Evolutionary conservation across 2,113 vertebrate genomes (phyloP).

Genomic region (Artemisiospiza belli): DNA sequence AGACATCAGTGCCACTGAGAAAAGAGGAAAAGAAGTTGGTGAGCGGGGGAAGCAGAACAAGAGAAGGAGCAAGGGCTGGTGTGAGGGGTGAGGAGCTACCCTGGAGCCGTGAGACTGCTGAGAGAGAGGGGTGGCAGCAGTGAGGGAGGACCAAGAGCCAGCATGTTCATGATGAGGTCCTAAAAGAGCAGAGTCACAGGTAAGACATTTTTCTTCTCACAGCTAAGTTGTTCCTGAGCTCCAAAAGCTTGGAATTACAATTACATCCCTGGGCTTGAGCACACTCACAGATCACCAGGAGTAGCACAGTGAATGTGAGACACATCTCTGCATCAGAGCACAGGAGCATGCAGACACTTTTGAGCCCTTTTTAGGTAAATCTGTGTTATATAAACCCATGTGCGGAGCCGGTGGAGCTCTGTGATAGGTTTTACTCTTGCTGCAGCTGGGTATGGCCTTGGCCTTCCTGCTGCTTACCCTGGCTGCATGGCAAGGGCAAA

Average conservation of each 20-base stretch:
- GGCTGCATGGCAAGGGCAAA: neutral
- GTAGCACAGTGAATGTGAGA: neutral
- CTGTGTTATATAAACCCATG: neutral
- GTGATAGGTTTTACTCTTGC: neutral
- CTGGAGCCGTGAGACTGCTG: neutral
- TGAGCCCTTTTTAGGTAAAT: neutral
- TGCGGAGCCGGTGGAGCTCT: neutral
- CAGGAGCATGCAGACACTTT: neutral
- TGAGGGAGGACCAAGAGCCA: neutral
- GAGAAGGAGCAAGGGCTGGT: neutral
- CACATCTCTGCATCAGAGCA: neutral
- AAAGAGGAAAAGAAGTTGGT: neutral
- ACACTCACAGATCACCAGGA: neutral
- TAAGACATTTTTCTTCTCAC: neutral
- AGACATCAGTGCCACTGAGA: neutral
- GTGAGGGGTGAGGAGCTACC: neutral
- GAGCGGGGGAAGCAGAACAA: rapidly evolving
- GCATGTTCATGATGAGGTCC: neutral
- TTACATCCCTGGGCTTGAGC: neutral
- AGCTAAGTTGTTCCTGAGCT: neutral
- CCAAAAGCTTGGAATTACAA: neutral
- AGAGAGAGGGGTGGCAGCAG: neutral
- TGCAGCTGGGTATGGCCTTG: neutral
- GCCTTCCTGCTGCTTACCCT: neutral
- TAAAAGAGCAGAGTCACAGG: neutral